A percentile compares a stretch with the other conserved stretches of the same genome.
phyloP scores from a whole-genome alignment of 2,797 vertebrate genomes.

The Notoglanidium macrostoma region DNA sequence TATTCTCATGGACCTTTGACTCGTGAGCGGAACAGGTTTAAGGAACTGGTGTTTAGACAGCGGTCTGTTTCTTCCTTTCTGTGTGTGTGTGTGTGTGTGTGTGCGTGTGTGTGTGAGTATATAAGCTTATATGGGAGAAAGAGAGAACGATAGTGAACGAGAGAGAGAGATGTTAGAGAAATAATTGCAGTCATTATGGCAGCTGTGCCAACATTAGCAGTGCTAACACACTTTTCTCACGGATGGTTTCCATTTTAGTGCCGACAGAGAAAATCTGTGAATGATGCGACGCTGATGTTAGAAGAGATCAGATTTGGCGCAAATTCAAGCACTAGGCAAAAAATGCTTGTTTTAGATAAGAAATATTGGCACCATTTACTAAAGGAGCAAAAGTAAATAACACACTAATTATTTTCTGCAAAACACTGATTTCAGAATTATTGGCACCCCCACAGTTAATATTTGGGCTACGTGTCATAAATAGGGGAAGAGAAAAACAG shows the following conservation, averaged over 20 bases:
- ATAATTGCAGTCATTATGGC: constrained; percentile 16
- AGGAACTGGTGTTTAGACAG: constrained; percentile 60
- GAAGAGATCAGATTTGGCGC: background rate
- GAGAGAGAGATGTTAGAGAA: background rate
- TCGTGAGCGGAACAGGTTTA: constrained; percentile 53
- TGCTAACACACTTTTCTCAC: constrained; percentile 7
- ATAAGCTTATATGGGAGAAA: background rate
- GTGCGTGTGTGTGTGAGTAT: background rate
- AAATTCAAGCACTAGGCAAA: background rate
- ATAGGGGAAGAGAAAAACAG: background rate
- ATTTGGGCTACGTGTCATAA: background rate
- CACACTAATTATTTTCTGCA: background rate
- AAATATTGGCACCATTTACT: background rate
- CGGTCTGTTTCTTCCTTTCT: constrained; percentile 52
- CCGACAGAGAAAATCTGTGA: background rate
- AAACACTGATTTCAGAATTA: background rate
- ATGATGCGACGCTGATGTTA: background rate
- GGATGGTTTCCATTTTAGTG: background rate
- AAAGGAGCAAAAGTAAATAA: background rate
- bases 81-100: background rate
- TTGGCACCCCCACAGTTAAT: background rate
- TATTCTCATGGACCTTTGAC: constrained; percentile 58
- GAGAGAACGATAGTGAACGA: background rate
- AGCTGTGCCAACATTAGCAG: constrained; percentile 28
- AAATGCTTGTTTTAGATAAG: background rate